Base-by-base conservation (phyloP, 2,113 vertebrate genomes). In the Polyodon spathula region DNA sequence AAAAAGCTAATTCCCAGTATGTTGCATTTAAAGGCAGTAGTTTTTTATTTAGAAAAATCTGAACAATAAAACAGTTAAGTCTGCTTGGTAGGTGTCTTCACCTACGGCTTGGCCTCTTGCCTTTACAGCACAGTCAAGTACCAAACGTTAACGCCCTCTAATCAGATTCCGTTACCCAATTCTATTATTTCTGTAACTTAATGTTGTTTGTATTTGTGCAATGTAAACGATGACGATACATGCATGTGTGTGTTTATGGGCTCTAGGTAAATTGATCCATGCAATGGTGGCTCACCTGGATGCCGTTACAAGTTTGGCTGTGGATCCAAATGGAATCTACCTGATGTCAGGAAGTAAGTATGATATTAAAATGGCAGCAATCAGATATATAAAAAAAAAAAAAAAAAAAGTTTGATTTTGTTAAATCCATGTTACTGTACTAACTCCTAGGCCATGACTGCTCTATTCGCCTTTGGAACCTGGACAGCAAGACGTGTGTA, bases 211-310 rank as follows among this genome's bases (percentile, higher is more conserved):
- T 44, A 41, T 50, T 54, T 15, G 8, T 53, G 17, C 40, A 8
- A 4, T 50, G 7, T 16, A 37, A 10, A 48, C 17, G 5, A 15
- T 58, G 37, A 40, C 44, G 57, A 75, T 27, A 27, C 39, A 55
- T 81, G 65, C 76, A 98, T 27, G 27, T 27, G 27, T 27, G 27
- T 27, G 27, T 27, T 27, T 27, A 27, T 3, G 27, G 27, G 27
- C 27, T 27, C 27, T 27, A 27, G 95, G 96, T 86, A 97, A 98
- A 87, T 84, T 91, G 78, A 92, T 97, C 78, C 96, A 99, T 76
- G 90, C 93, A 67, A 99, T 99, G 96, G 94, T 99, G 79, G 96
- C 96, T 81, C 96, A 99, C 70, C 89, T 99, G 83, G 96, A 99
- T 72, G 96, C 96, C 48, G 95, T 99, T 64, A 99, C 96, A 78